Base-by-base conservation (phyloP, 2,797 vertebrate species). In the Enteromius treurensis region DNA sequence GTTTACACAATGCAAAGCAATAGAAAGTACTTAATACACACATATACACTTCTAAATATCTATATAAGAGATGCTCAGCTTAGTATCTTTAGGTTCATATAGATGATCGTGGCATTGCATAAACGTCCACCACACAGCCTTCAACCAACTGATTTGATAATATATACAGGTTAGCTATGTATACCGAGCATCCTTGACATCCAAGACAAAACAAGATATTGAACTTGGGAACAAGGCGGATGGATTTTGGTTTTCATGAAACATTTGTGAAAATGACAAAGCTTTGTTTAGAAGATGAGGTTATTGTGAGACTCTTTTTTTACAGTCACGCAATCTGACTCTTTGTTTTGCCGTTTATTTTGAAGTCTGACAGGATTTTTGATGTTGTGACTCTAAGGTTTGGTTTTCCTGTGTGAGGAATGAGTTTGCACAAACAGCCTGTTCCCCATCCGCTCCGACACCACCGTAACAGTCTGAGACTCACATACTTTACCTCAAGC, bases 401-500 rank as follows among this genome's bases (percentile, higher is more conserved):
- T 75, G 82, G 85, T 90, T 94, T 37, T 95, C 94, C 94, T 91
- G 91, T 91, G 85, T 90, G 86, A 84, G 89, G 80, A 86, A 81
- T 81, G 70, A 87, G 90, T 77, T 40, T 88, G 82, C 88, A 93
- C 92, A 94, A 94, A 93, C 92, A 88, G 69, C 87, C 93, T 90
- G 91, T 87, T 73, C 92, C 92, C 91, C 91, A 92, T 95, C 94
- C 94, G 91, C 85, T 87, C 67, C 77, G 88, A 89, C 91, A 94
- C 94, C 94, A 94, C 93, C 82, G 77, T 88, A 88, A 91, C 92
- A 91, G 26, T 64, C 60, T 64, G 60, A 64, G 77, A 80, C 67
- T 76, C 40, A 60, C 81, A 81, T 69, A 83, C 65, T 79, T 53
- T 7, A 9, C 58, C n/a, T 62, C 67, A 80, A 58, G 3, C 26